Base-by-base conservation (phyloP, 2,113 vertebrate genomes). In the Coturnix japonica region DNA sequence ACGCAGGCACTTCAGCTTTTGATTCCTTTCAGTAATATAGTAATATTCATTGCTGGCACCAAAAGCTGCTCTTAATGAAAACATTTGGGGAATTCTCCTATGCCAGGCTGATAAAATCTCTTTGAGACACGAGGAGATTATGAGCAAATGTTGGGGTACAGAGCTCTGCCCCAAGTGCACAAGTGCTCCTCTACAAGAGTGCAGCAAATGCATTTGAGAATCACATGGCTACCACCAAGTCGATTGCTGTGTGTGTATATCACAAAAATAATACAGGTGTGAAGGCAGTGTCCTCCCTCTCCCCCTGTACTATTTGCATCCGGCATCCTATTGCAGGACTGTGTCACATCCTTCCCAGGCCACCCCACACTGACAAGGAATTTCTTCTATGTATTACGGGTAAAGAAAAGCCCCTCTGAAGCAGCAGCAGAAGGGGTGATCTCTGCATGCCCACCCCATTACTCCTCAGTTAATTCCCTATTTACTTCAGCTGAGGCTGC, bases 1-100 rank as follows among this genome's bases (percentile, higher is more conserved):
- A 96, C 67, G 94, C 91, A 96, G 90, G 95, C 93, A 95, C 93
- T 96, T 96, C 54, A 96, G 94, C 90, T 96, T 94, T 95, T 96
- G 94, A 96, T 91, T 96, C 96, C 96, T 94, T 88, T 94, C 88
- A 84, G 90, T 75, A 93, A 95, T 94, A 88, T 51, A 84, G 91
- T 70, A 90, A 91, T 94, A 92, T 90, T 93, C 94, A 88, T 64
- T 60, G 83, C 90, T 95, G 91, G 90, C 91, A 79, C 90, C 64
- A 39, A 91, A 96, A 91, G 70, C 66, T 73, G 41, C 80, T 63
- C 83, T 46, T 91, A 93, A 93, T 66, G 90, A 73, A 91, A 90
- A 65, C 61, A 81, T 46, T 76, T 95, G 64, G 85, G 85, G 87
- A 94, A 96, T 88, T 78, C 69, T 83, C 81, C 80, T 35, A 43